Percentiles rank a stretch among this genome's conserved stretches.
phyloP scores from a whole-genome alignment of 2,797 vertebrate species.

The Arrhamphus sclerolepis region DNA sequence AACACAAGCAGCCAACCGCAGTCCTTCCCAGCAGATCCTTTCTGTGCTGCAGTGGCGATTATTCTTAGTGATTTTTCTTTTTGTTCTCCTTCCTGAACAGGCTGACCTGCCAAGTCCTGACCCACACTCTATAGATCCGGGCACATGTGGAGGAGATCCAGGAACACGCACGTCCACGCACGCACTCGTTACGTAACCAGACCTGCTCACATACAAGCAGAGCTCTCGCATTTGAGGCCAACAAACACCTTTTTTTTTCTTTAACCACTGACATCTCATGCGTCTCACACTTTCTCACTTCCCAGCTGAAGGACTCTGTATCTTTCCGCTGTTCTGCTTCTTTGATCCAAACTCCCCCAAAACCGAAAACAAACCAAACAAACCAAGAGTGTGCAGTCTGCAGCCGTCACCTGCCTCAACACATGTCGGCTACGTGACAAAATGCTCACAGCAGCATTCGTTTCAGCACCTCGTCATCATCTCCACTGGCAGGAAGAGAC shows the following conservation, averaged over 20 bases:
- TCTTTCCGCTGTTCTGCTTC: too few species aligned
- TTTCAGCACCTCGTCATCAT: too few species aligned
- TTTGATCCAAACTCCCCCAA: too few species aligned
- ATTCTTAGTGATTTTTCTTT: slow-evolving; percentile 59
- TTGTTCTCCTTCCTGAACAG: slow-evolving; percentile 29
- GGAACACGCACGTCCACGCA: not conserved
- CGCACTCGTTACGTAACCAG: slow-evolving; percentile 50
- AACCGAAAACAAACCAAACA: too few species aligned
- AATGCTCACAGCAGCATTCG: too few species aligned
- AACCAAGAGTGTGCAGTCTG: too few species aligned
- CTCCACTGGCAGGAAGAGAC: slow-evolving; percentile 13
- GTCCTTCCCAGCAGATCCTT: slow-evolving; percentile 43
- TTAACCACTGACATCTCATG: not conserved
- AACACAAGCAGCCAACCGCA: slow-evolving; percentile 31
- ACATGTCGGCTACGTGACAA: too few species aligned
- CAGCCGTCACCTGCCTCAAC: too few species aligned
- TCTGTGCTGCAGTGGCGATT: slow-evolving; percentile 65
- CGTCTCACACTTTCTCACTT: not conserved
- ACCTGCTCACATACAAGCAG: slow-evolving; percentile 18
- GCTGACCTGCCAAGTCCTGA: slow-evolving; percentile 44
- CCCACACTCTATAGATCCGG: slow-evolving; percentile 32
- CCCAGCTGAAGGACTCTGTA: too few species aligned
- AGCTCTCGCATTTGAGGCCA: slow-evolving; percentile 6
- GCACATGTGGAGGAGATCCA: slow-evolving; percentile 23
- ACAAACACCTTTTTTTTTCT: not conserved